phyloP scores from a whole-genome alignment of 2,113 vertebrate genomes.

The Colinus virginianus region DNA sequence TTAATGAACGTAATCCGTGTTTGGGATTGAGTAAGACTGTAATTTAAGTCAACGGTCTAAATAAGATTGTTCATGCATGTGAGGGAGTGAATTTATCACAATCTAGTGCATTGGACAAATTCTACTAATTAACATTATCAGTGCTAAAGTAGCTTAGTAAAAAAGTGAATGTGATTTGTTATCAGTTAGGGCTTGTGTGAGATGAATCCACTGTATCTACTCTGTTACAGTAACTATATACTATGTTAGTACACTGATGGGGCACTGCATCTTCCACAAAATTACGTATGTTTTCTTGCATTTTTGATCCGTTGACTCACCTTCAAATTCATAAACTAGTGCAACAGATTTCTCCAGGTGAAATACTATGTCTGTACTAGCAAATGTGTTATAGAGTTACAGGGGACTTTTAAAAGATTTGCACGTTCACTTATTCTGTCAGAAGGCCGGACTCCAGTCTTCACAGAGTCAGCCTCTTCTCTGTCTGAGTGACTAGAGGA shows the following conservation, averaged over 20 bases:
- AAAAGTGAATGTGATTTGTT: background rate
- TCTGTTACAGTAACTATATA: background rate
- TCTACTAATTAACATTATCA: background rate
- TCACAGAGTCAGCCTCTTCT: background rate
- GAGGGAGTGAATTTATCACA: background rate
- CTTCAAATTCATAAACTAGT: background rate
- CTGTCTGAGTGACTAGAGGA: background rate
- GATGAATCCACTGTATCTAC: background rate
- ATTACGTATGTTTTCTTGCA: background rate
- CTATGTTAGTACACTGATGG: background rate
- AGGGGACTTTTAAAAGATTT: background rate
- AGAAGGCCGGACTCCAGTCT: background rate
- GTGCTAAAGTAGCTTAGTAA: background rate
- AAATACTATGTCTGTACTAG: background rate
- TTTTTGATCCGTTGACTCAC: background rate
- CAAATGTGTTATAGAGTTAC: background rate
- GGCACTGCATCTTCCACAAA: background rate
- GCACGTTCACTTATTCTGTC: background rate
- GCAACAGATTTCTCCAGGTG: background rate
- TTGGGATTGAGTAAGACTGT: background rate
- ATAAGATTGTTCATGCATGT: background rate
- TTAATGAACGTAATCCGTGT: background rate
- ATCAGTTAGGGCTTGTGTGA: background rate
- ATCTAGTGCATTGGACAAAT: background rate
- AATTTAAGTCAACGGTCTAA: background rate